Evolutionary conservation across 2,888 invertebrate genomes (phyloP), one percentile per base, ranked within the genome.

Genomic region (Melinaea marsaeus): DNA sequence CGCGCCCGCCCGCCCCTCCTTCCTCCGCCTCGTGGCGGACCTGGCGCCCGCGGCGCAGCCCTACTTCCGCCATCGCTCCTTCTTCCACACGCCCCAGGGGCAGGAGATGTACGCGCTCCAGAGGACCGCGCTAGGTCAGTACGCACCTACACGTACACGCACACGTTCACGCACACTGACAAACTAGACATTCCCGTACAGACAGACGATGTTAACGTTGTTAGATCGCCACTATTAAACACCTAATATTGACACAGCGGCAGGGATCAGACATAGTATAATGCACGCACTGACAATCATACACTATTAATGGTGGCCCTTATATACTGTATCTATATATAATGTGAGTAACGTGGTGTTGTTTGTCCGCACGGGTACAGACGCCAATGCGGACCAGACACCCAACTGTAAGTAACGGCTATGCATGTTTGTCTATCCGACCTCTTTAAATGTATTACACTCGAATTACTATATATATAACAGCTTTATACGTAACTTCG

Each of bases 21-120:
- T 99, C 91, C 92, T 96, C 74, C 94, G 94, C 69, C 93, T 97
- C 32, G 95, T 96, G 72, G 93, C 94, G 4, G 92, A 93, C 79
- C 88, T 98, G 65, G 90, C 95, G 71, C 92, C 94, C 56, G 92
- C 93, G 73, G 92, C 95, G 68, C 92, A 92, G 70, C 82, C 93
- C 63, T 75, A 85, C 77, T 93, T 96, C 91, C 81, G 92, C 62
- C 82, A 90, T 64, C 88, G 88, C 67, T 91, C 88, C 90, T 96
- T 92, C 86, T 94, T 92, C 85, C 93, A 93, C 85, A 90, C 94
- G 70, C 85, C 92, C 59, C 92, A 90, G 70, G 93, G 93, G 0
- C 91, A 92, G 79, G 93, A 93, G 79, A 78, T 91, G 76, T 88
- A 91, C 75, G 79, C 85, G 68, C 81, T 91, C 72, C 89, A 90